Base-by-base conservation (phyloP, 2,113 vertebrate species). In the Pristiophorus japonicus region DNA sequence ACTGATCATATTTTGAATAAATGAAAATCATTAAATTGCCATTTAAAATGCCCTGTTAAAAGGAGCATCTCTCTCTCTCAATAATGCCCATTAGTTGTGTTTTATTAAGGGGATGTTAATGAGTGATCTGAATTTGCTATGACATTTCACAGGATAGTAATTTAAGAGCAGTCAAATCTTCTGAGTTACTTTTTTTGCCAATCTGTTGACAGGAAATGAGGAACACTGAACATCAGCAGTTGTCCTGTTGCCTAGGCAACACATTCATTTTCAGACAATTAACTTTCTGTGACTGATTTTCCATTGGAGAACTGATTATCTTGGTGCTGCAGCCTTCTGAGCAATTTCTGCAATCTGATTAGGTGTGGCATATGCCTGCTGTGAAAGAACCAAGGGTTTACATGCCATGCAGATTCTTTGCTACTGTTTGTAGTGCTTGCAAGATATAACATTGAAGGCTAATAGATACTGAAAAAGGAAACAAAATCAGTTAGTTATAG, bases 151-250 rank as follows among this genome's bases (percentile, higher is more conserved):
- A 91, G 5, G 62, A 18, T n/a, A 63, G 34, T n/a, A 65, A 63
- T 63, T 59, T 62, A 63, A 92, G n/a, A 62, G 20, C 5, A 20
- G 16, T 45, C 1, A 20, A 38, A 38, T 92, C 30, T 63, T 88
- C 88, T 63, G 55, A n/a, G 14, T 91, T 62, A n/a, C 55, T 62
- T 91, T 91, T 91, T 62, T 91, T 5, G 51, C 30, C 30, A 63
- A 63, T 92, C 88, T 65, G 59, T 92, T 92, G 62, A 38, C 59
- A 92, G 88, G 88, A 92, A 92, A 92, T 92, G 88, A 81, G 78
- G 78, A 92, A 92, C 18, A 20, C 34, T 92, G n/a, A 92, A 92
- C 88, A 92, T 92, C 88, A 92, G 85, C 85, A 55, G 59, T 38
- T 92, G 59, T 38, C 88, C 88, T 92, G 88, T 92, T 92, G 16